These are phyloP conservation scores for Aleadryas rufinucha DNA, from an alignment of 2,113 vertebrate species.

Conservation along the genomic window DNA sequence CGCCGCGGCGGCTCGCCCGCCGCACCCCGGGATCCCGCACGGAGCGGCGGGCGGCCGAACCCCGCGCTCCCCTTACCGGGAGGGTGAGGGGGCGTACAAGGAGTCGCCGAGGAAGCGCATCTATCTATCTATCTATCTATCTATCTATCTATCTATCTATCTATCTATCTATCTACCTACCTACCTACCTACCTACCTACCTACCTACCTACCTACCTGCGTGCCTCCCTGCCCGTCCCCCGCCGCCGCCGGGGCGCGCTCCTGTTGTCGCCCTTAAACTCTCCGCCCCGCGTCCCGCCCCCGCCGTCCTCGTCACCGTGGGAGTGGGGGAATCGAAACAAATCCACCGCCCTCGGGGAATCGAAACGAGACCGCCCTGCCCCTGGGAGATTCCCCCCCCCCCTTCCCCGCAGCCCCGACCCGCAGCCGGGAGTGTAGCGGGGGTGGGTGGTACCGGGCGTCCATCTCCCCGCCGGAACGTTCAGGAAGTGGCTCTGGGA, in stretches of 20 bases:
- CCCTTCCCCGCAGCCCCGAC: fast-evolving
- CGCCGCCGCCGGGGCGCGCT: not conserved
- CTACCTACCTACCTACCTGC: no score
- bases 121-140: no score
- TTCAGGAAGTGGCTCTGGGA: no score
- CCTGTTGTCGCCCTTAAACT: not conserved
- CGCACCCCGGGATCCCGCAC: not conserved
- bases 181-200: no score
- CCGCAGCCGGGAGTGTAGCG: no score
- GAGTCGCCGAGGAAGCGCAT: not conserved
- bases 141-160: no score
- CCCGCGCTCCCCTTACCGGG: not conserved
- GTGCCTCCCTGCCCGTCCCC: not conserved
- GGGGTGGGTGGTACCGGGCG: fast-evolving
- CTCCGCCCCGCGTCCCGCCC: not conserved
- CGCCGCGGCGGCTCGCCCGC: not conserved
- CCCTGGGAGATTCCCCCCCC: fast-evolving
- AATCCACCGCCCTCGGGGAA: not conserved
- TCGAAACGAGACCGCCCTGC: not conserved
- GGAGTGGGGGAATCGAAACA: not conserved
- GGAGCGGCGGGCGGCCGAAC: not conserved
- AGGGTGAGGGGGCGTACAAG: fast-evolving
- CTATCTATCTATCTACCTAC: no score
- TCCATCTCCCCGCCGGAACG: fast-evolving
- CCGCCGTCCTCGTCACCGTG: not conserved